Percentiles rank a stretch among this genome's conserved stretches.
Conservation (phyloP, 2,797 vertebrate species). For the Odontamblyopus rebecca region DNA sequence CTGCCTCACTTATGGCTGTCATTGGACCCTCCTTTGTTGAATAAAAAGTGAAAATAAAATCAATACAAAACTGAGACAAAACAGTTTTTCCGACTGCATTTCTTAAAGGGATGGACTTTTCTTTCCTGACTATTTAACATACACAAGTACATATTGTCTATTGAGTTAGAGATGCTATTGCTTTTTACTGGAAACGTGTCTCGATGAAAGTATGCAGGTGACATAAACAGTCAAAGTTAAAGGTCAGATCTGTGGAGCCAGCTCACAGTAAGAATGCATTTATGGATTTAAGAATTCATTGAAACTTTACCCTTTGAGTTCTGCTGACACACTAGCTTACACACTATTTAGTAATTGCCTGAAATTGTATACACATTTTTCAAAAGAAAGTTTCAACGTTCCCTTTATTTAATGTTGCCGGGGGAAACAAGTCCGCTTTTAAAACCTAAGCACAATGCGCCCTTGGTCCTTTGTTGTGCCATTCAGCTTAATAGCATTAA, state of each 20-base stretch:
- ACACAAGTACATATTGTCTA: not conserved
- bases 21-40: too few relatives aligned
- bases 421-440: not conserved
- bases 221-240: not conserved
- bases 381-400: not conserved
- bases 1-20: too few relatives aligned
- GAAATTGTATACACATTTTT: not conserved
- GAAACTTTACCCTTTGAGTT: too few relatives aligned
- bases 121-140: not conserved
- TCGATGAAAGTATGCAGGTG: not conserved
- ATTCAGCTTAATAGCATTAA: not conserved
- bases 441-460: not conserved
- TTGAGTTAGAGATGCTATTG: not conserved
- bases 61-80: too few relatives aligned
- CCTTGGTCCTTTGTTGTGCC: constrained; percentile 3
- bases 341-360: not conserved
- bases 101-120: not conserved
- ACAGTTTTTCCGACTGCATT: not conserved
- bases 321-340: too few relatives aligned
- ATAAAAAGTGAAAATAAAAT: too few relatives aligned
- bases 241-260: too few relatives aligned
- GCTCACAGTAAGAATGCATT: too few relatives aligned
- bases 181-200: not conserved
- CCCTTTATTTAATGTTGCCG: not conserved
- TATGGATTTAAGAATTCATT: too few relatives aligned